Conservation (phyloP, 2,797 vertebrate genomes). For the Leptatherina wallacei region DNA sequence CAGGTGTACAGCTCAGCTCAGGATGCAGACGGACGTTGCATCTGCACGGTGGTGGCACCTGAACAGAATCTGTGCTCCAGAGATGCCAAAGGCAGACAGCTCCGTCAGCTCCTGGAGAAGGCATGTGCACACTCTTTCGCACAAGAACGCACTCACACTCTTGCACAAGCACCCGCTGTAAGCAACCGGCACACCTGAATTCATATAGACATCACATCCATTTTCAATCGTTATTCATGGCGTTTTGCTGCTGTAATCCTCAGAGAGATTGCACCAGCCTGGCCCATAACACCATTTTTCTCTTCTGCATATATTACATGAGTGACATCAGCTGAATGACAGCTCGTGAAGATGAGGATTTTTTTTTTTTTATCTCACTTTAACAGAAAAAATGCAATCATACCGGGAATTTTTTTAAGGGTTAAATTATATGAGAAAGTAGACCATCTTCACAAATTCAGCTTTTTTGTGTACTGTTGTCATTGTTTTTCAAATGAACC, state of each 20-base stretch:
- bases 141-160: not conserved
- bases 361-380: constrained; percentile 23
- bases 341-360: constrained; percentile 31
- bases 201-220: constrained; percentile 49
- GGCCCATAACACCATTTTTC: constrained; percentile 56
- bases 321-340: constrained; percentile 52
- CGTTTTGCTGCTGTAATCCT: constrained; percentile 60
- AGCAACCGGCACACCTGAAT: constrained; percentile 43
- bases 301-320: constrained; percentile 55
- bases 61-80: constrained; percentile 96
- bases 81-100: constrained; percentile 96
- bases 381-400: constrained; percentile 19
- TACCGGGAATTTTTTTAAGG: constrained; percentile 11
- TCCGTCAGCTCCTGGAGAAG: constrained; percentile 97
- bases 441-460: not conserved
- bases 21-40: constrained; percentile 95
- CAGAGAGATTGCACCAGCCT: constrained; percentile 55
- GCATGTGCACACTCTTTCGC: constrained; percentile 51
- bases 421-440: not conserved
- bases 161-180: constrained; percentile 23
- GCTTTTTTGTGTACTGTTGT: not conserved
- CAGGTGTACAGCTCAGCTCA: constrained; percentile 98
- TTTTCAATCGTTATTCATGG: constrained; percentile 44
- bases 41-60: constrained; percentile 97
- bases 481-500: not conserved